Conservation (phyloP, 2,113 vertebrate genomes). For the Siniperca knerii region DNA sequence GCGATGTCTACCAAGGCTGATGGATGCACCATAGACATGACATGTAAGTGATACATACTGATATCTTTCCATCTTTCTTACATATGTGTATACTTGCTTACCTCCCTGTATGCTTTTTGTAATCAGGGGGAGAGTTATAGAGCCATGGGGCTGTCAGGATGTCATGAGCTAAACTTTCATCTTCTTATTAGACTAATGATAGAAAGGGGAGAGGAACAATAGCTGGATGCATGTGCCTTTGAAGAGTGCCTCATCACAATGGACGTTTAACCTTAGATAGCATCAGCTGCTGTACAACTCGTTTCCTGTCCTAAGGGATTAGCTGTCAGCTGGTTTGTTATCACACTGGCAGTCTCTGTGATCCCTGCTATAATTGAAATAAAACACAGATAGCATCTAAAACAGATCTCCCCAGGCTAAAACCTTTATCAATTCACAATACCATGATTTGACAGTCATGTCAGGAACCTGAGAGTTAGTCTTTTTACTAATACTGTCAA, state of each 20-base stretch:
- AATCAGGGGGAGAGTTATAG: conserved; percentile 16
- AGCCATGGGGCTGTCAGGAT: conserved; percentile 45
- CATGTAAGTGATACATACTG: neutral
- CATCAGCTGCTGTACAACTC: conserved; percentile 67
- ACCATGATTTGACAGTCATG: conserved; percentile 58
- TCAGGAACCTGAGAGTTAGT: conserved; percentile 48
- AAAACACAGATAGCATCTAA: conserved; percentile 74
- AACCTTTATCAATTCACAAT: conserved; percentile 65
- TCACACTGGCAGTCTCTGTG: conserved; percentile 69
- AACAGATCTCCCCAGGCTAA: conserved; percentile 66
- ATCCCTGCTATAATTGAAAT: conserved; percentile 76
- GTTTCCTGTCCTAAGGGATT: conserved; percentile 72
- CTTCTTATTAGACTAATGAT: conserved; percentile 61
- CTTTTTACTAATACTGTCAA: conserved; percentile 50
- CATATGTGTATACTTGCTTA: conserved; percentile 12
- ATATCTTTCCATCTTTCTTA: conserved; percentile 7
- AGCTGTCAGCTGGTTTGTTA: conserved; percentile 71
- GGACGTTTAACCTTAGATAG: conserved; percentile 75
- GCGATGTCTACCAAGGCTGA: conserved; percentile 15
- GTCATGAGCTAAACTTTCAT: conserved; percentile 56
- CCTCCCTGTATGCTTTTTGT: conserved; percentile 27
- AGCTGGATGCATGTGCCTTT: conserved; percentile 64
- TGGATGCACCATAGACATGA: neutral
- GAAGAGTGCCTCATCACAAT: conserved; percentile 72
- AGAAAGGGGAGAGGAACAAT: conserved; percentile 53